Base-by-base conservation (phyloP, 2,888 invertebrate species). In the Trimorus sp. region DNA sequence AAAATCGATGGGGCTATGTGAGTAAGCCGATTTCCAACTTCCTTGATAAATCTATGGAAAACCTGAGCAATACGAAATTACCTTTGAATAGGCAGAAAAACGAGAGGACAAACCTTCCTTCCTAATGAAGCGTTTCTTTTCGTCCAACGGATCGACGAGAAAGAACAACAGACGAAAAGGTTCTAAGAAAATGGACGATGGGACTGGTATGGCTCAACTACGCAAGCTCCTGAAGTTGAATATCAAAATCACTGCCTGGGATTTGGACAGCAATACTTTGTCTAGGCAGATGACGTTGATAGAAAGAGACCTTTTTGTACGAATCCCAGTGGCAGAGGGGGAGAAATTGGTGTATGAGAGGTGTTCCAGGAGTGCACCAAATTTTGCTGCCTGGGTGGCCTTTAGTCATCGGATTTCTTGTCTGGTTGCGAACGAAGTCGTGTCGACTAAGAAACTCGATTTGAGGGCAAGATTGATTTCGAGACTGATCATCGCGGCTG, bases 361-460 rank as follows among this genome's bases (percentile, higher is more conserved):
- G 78, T 92, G 92, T 0, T 92, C 93, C 0, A 92, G 91, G 79
- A 93, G 93, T 83, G 91, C 93, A 0, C 93, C 93, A 0, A 93
- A 93, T 86, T 85, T 94, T 6, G 90, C 92, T 0, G 93, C 93
- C 0, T 90, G 93, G 86, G 88, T 93, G 11, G 93, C 93, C 0
- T 94, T 94, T 86, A 92, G 93, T 7, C 93, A 93, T 84, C 87
- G 94, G 75, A 90, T 93, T 3, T 92, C 93, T 16, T 93, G 93
- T 85, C 87, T 94, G 12, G 90, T 93, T 0, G 91, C 92, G 14
- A 93, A 92, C 63, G 93, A 93, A 87, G 90, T 94, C 53, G 84
- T 94, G 1, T 76, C 87, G 0, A 84, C 88, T 14, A 87, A 83
- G 45, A 88, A 87, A 36, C 48, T 90, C 7, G 84, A 87, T 89